Base-by-base conservation (phyloP, 2,888 invertebrate genomes). In the Dasysyrphus tricinctus region DNA sequence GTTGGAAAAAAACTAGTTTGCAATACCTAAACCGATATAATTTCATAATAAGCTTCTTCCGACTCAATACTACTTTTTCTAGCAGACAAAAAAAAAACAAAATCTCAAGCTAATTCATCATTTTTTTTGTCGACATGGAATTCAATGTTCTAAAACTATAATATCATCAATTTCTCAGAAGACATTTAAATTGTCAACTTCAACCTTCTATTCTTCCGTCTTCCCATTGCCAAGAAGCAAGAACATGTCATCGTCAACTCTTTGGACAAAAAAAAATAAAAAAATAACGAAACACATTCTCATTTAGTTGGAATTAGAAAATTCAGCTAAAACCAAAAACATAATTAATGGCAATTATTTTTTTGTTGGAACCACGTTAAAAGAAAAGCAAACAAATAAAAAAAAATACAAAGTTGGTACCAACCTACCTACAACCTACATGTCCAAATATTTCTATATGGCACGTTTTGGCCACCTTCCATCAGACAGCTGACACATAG, bases 301-400 rank as follows among this genome's bases (percentile, higher is more conserved):
- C 51, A 76, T 59, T 80, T 84, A 84, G 24, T 51, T 51, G 47
- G 76, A 80, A 84, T 67, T 65, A 56, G 54, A 76, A 80, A 80
- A 51, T 49, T 59, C 49, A 47, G 19, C 42, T 42, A 16, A 51
- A 57, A 32, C 3, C 29, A n/a, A 24, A 37, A 56, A 12, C 54
- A 42, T 29, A n/a, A 61, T 61, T 44, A 47, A 39, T 57, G 57
- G 57, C 34, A 73, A 78, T 81, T 54, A 56, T 42, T 44, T 67
- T 57, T 65, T 56, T 39, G 14, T 49, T 34, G 54, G 63, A 57
- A 67, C 67, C 49, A 73, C 11, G 29, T 32, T 44, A 63, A 44
- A 24, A 12, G 37, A 63, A 29, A 12, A 63, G 65, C 19, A 63
- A 61, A n/a, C n/a, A n/a, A 32, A 44, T 14, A 67, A 57, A 24